Percentiles rank a stretch among this genome's conserved stretches.
Conservation (phyloP, 2,888 invertebrate species). For the Sphaeridia pumilis region DNA sequence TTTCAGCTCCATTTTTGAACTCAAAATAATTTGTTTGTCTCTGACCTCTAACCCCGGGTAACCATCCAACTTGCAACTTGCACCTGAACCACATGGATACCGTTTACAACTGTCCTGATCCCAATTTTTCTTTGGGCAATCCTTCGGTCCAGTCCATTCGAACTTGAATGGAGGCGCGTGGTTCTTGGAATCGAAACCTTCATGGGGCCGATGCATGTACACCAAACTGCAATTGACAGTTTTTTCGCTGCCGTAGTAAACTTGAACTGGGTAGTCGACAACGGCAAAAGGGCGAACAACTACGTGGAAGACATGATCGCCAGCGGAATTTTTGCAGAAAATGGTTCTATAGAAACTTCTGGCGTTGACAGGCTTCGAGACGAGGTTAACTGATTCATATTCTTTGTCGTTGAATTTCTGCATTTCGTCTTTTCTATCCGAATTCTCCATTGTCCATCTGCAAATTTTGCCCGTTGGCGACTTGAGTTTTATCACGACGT, state of each 20-base stretch:
- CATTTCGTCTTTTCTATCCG: not conserved
- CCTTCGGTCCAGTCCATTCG: constrained; percentile 13
- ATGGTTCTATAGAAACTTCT: not conserved
- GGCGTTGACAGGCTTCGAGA: not conserved
- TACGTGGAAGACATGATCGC: constrained; percentile 7
- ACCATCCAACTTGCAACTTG: not conserved
- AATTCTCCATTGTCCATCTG: not conserved
- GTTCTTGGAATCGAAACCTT: not conserved
- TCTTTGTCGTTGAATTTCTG: constrained; percentile 1
- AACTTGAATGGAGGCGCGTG: constrained; percentile 2
- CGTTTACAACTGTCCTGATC: not conserved
- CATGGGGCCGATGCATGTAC: not conserved
- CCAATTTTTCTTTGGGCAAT: constrained; percentile 1
- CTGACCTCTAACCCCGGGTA: no score
- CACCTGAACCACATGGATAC: not conserved
- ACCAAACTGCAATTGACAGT: not conserved
- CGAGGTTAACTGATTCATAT: not conserved
- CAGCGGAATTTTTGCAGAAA: not conserved
- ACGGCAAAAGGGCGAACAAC: constrained; percentile 3
- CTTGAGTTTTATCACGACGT: not conserved
- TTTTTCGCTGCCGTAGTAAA: not conserved
- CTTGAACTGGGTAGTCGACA: constrained; percentile 1
- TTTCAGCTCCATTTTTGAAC: not conserved
- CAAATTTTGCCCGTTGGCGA: not conserved
- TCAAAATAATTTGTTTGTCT: not conserved